phyloP scores from a whole-genome alignment of 2,113 vertebrate species.

The Todiramphus chloris region DNA sequence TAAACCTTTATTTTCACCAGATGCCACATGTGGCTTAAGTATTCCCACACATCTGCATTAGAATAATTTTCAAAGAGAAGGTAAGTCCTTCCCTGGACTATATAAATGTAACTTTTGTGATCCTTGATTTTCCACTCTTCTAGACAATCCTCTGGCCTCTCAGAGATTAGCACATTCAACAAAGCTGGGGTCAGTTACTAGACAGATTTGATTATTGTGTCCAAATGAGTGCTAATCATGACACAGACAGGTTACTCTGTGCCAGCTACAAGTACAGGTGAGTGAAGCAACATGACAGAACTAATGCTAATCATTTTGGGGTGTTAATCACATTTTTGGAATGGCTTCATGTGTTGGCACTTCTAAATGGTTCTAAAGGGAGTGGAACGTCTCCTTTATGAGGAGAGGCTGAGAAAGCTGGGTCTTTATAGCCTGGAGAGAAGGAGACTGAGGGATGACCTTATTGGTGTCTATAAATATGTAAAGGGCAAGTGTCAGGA shows the following conservation, averaged over 20 bases:
- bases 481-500: too few relatives aligned
- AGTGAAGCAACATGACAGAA: not conserved
- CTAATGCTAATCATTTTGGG: not conserved
- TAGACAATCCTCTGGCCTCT: not conserved
- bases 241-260: not conserved
- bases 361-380: not conserved
- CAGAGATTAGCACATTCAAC: constrained; percentile 2
- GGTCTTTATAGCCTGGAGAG: too few relatives aligned
- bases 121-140: constrained; percentile 13
- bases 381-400: too few relatives aligned
- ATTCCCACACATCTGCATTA: constrained; percentile 49
- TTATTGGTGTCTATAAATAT: too few relatives aligned
- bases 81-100: not conserved
- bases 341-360: not conserved
- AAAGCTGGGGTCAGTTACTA: not conserved
- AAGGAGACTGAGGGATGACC: too few relatives aligned
- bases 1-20: constrained; percentile 66
- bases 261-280: not conserved
- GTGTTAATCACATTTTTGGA: not conserved
- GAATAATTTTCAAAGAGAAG: constrained; percentile 39
- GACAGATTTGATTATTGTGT: not conserved
- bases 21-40: constrained; percentile 48
- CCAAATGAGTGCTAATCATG: not conserved
- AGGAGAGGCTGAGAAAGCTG: too few relatives aligned
- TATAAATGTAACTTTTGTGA: not conserved